Evolutionary conservation across 2,113 vertebrate genomes (phyloP), one percentile per base, ranked within the genome.

Genomic region (Recurvirostra avosetta): DNA sequence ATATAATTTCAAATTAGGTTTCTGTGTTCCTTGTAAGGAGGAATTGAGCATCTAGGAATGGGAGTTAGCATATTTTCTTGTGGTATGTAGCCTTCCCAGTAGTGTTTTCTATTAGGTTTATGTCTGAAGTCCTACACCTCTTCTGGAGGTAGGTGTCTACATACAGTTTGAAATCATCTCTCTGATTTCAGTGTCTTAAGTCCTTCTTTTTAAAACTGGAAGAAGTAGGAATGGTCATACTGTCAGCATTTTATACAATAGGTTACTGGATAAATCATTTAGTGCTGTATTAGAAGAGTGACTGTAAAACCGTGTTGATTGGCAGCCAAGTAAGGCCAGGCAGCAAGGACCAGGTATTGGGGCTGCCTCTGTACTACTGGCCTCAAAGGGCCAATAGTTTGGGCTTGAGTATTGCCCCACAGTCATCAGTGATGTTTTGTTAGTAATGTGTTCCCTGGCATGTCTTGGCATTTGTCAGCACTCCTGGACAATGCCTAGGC

Each of bases 371-470:
- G 12, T 58, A 3, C 26, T 71, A 1, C 15, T 34, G 29, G 5
- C 18, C 32, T 86, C 29, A 41, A 78, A 75, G 34, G 15, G 10
- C 49, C 63, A 32, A 7, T 29, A 76, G 26, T 43, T 84, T 5
- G 10, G 68, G 17, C 20, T 75, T 68, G 40, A 62, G 15, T 49
- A 26, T 43, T 36, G 27, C 27, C 13, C 16, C 8, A 4, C 25
- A 32, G 17, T 43, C 36, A 30, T 56, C 1, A 1, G 21, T 18
- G 8, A 4, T 13, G 5, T 73, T 83, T n/a, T 2, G 0, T 17
- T 5, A 5, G 40, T 67, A 63, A 29, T 0, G 0, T 8, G 14
- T 68, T 93, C 40, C 14, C 49, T 82, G 73, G 17, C 27, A 15
- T 36, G 6, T 90, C 86, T 32, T 55, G 36, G 27, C 40, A 17